Evolutionary conservation across 1,140 invertebrate species (phyloP).

Genomic region (Mizuhopecten yessoensis): DNA sequence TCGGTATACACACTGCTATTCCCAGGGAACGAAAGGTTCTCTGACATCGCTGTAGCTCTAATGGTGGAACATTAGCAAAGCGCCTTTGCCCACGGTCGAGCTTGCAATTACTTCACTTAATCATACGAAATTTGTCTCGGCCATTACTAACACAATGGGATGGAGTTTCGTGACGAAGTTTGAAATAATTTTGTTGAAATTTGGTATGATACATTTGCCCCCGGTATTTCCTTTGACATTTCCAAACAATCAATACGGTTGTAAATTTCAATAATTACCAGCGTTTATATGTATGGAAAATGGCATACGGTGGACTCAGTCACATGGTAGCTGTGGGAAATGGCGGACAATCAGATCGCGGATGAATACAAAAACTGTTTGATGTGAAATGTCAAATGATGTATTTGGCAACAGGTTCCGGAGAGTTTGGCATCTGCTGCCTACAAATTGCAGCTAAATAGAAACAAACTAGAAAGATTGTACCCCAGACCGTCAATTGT

Average conservation of each 20-base stretch:
- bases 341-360: background rate
- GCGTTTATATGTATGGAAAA: slow-evolving; percentile 12
- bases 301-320: background rate
- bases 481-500: slow-evolving; percentile 29
- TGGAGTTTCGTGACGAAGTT: background rate
- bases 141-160: slow-evolving; percentile 15
- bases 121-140: slow-evolving; percentile 41
- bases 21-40: background rate
- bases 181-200: slow-evolving; percentile 41
- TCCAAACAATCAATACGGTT: slow-evolving; percentile 40
- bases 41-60: background rate
- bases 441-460: slow-evolving; percentile 22
- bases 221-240: slow-evolving; percentile 47
- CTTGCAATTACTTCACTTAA: slow-evolving; percentile 21
- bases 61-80: background rate
- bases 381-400: slow-evolving; percentile 48
- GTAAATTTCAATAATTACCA: slow-evolving; percentile 46
- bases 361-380: slow-evolving; percentile 45
- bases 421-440: slow-evolving; percentile 43
- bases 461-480: slow-evolving; percentile 28
- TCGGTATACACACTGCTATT: background rate
- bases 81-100: slow-evolving; percentile 35
- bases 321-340: background rate
- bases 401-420: slow-evolving; percentile 48
- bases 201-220: slow-evolving; percentile 43